Conservation (phyloP, 2,797 vertebrate species). For the Notoglanidium macrostoma region DNA sequence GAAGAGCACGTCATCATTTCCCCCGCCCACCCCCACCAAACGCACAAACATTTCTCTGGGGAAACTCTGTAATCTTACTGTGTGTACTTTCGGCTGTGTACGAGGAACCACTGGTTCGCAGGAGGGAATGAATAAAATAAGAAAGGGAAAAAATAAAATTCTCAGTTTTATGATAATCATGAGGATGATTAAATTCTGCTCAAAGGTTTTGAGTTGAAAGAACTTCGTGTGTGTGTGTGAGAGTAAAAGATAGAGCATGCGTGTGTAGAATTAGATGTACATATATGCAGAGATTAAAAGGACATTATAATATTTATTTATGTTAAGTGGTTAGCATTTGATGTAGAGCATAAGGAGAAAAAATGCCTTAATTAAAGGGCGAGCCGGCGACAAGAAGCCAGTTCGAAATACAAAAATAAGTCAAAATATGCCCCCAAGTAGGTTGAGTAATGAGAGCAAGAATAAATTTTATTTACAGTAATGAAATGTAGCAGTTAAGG, state of each 20-base stretch:
- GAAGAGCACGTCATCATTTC: constrained; percentile 40
- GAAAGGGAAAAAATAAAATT: constrained; percentile 6
- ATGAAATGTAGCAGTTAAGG: too few species aligned
- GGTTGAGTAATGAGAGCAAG: not conserved
- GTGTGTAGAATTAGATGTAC: not conserved
- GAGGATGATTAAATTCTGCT: not conserved
- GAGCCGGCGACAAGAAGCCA: not conserved
- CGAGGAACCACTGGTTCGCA: constrained; percentile 11
- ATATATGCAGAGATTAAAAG: not conserved
- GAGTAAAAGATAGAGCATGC: not conserved
- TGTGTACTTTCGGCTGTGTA: constrained; percentile 36
- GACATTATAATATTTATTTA: not conserved
- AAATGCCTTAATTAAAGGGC: not conserved
- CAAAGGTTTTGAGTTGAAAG: not conserved
- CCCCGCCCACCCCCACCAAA: constrained; percentile 41
- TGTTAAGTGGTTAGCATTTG: not conserved
- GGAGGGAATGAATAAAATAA: constrained; percentile 32
- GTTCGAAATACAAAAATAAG: too few species aligned
- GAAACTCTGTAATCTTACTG: constrained; percentile 38
- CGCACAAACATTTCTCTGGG: constrained; percentile 50
- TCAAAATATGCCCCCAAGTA: too few species aligned
- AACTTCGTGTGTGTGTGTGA: not conserved
- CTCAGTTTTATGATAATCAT: not conserved
- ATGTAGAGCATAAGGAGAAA: not conserved
- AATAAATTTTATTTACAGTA: not conserved